phyloP scores from a whole-genome alignment of 2,113 vertebrate species.

The Ctenomys sociabilis region DNA sequence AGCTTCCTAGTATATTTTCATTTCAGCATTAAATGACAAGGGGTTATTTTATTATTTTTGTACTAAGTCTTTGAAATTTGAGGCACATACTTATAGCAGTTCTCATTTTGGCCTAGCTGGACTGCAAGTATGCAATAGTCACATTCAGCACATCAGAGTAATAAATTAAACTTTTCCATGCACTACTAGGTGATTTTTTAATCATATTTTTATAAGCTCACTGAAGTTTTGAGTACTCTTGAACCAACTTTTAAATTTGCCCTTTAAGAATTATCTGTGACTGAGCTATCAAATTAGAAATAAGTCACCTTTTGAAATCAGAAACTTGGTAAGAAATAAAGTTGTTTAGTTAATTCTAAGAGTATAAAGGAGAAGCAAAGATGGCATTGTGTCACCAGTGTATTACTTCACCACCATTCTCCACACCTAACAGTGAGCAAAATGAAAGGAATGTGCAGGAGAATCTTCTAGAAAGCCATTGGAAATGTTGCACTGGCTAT shows the following conservation, averaged over 20 bases:
- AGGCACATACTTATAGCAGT: not conserved
- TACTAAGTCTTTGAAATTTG: not conserved
- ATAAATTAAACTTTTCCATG: not conserved
- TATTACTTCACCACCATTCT: not conserved
- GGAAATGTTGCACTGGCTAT: not conserved
- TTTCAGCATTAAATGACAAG: conserved; percentile 9
- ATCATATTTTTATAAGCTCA: not conserved
- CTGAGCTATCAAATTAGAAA: not conserved
- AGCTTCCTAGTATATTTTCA: conserved; percentile 19
- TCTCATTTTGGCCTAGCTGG: not conserved
- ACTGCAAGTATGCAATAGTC: not conserved
- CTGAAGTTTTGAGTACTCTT: not conserved
- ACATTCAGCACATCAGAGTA: not conserved
- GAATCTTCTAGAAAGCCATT: not conserved
- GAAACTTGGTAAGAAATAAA: conserved; percentile 13
- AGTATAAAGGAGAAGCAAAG: not conserved
- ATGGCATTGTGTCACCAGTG: not conserved
- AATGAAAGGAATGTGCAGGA: not conserved
- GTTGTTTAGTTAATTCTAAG: not conserved
- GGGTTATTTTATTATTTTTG: not conserved
- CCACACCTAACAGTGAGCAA: not conserved
- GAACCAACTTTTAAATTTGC: conserved; percentile 31
- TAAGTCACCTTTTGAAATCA: not conserved
- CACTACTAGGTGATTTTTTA: not conserved
- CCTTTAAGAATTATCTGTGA: not conserved